Conservation (phyloP, 1,140 invertebrate species). For the Zaprionus africanus region DNA sequence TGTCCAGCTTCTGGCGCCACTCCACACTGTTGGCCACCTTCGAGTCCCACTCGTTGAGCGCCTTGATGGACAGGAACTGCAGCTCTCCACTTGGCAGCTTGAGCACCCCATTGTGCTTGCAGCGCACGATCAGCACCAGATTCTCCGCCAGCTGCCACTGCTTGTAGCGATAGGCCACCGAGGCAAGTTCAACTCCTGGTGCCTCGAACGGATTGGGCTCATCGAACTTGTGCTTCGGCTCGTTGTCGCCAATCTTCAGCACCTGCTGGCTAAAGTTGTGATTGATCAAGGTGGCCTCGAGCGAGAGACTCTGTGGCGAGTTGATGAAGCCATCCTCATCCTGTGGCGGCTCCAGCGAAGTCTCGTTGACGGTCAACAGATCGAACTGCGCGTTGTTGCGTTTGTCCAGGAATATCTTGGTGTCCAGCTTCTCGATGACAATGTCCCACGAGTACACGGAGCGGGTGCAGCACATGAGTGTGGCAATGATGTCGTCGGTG, state of each 20-base stretch:
- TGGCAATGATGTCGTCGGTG: conserved; percentile 98
- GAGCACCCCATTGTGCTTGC: conserved; percentile 98
- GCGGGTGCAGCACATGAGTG: conserved; percentile 99
- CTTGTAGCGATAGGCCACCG: conserved; percentile 97
- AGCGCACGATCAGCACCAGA: conserved; percentile 94
- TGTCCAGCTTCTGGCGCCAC: conserved; percentile 99
- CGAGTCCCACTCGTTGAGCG: conserved; percentile 99
- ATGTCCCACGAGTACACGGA: conserved; percentile 99
- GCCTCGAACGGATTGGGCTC: conserved; percentile 97
- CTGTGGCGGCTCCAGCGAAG: conserved; percentile 97
- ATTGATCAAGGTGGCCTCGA: conserved; percentile 99
- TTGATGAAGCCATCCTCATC: conserved; percentile 98
- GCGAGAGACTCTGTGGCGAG: conserved; percentile 96
- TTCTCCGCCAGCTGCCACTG: conserved; percentile 98
- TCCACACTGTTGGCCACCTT: conserved; percentile 97
- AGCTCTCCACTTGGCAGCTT: conserved; percentile 94
- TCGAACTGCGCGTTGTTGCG: conserved; percentile 99
- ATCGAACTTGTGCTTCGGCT: conserved; percentile 95
- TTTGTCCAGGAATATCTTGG: conserved; percentile 99
- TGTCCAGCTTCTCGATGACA: conserved; percentile 97
- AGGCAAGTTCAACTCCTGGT: conserved; percentile 95
- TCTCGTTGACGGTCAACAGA: conserved; percentile 98
- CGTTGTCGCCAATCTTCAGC: conserved; percentile 87
- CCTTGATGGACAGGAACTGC: conserved; percentile 98
- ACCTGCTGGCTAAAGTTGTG: conserved; percentile 99